phyloP scores from a whole-genome alignment of 2,113 vertebrate genomes.

The Ellobius talpinus region DNA sequence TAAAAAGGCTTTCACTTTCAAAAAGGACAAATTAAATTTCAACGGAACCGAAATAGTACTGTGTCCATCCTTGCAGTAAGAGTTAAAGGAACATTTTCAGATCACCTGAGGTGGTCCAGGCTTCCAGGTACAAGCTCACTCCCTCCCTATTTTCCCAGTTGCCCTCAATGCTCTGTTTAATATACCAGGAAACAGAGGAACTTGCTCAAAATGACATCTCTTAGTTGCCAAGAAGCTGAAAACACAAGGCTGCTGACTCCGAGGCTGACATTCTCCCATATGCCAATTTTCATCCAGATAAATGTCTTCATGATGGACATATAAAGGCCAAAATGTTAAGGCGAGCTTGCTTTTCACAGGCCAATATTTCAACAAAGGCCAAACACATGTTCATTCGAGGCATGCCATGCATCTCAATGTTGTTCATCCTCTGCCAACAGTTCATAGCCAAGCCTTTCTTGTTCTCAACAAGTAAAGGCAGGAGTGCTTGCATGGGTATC shows the following conservation, averaged over 20 bases:
- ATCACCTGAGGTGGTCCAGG: neutral
- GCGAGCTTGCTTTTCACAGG: slow-evolving; percentile 13
- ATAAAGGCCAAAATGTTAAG: neutral
- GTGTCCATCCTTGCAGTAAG: neutral
- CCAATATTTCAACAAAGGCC: slow-evolving; percentile 5
- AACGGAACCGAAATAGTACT: neutral
- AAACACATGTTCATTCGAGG: neutral
- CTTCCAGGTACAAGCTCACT: neutral
- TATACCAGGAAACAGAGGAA: neutral
- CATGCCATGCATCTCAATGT: neutral
- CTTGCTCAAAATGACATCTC: neutral
- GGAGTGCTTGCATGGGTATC: neutral
- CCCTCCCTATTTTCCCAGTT: neutral
- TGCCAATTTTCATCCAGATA: neutral
- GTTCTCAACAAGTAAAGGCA: neutral
- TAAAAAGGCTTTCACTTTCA: neutral
- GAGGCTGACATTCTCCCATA: neutral
- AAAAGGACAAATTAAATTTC: slow-evolving; percentile 25
- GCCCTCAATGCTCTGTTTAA: neutral
- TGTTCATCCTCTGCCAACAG: neutral
- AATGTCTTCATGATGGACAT: neutral
- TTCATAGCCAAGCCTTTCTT: neutral
- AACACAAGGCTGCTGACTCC: neutral
- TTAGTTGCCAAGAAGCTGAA: neutral
- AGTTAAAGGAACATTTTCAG: neutral